These are phyloP conservation scores for Callaeas wilsoni DNA, from an alignment of 2,113 vertebrate species.

Conservation along the genomic window DNA sequence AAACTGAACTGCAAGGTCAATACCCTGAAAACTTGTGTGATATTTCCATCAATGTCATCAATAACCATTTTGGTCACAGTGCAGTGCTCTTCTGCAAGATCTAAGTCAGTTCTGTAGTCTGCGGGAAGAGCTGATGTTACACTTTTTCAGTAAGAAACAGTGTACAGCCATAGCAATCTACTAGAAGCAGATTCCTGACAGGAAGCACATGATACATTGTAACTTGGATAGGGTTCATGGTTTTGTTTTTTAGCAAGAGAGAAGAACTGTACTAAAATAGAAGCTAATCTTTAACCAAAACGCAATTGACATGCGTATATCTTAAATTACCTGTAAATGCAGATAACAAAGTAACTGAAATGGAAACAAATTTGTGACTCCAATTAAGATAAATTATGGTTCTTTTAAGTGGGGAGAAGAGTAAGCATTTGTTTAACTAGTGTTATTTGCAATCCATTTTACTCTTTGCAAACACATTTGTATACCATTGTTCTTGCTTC, in stretches of 20 bases:
- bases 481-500: background rate
- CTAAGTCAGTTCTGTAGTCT: background rate
- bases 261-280: background rate
- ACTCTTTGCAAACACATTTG: background rate
- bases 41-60: background rate
- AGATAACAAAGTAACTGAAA: background rate
- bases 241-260: background rate
- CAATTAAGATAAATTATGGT: background rate
- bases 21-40: background rate
- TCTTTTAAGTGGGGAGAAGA: background rate
- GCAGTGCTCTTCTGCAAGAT: background rate
- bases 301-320: background rate
- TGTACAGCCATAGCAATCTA: background rate
- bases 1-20: conserved; percentile 35
- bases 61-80: background rate
- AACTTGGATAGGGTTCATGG: background rate
- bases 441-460: background rate
- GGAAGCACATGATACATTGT: background rate
- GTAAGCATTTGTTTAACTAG: background rate
- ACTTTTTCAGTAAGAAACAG: background rate
- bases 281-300: background rate
- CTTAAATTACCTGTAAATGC: background rate
- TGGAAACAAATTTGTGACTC: background rate
- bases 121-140: background rate
- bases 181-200: background rate